Base-by-base conservation (phyloP, 2,888 invertebrate genomes). In the Willowsia nigromaculata region DNA sequence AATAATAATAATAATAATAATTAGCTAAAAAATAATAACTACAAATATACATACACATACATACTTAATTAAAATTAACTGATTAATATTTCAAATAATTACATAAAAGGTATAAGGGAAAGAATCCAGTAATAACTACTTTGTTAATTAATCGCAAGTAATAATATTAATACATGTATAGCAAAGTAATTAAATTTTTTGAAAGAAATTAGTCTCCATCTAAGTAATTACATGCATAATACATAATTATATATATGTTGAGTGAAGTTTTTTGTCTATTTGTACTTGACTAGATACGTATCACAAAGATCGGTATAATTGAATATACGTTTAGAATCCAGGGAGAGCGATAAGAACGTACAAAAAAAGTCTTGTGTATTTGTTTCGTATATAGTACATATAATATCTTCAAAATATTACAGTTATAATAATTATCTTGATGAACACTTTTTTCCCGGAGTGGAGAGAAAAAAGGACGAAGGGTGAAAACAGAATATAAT, bases 261-360 rank as follows among this genome's bases (percentile, higher is more conserved):
- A 78, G 56, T 78, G 30, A 50, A 76, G 15, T 56, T 30, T 78
- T 53, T 56, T 78, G 40, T 80, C 80, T 80, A 80, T 80, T 22
- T 80, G 80, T 80, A 80, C 80, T 80, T 80, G 80, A 80, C 37
- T 56, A 80, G 80, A 80, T 37, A 80, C 80, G 80, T 80, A 80
- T 80, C 80, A 80, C 27, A 50, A n/a, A 71, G n/a, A 50, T 37
- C 37, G 56, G 27, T 50, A 59, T 74, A 47, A 22, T 25, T 15
- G 30, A 50, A 37, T 9, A n/a, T 30, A 50, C 30, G 25, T 27
- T n/a, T 27, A 47, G 13, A 37, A 50, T 33, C 13, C 18, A 56
- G 53, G 15, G 56, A 30, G 62, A 59, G 82, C 82, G 65, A 82
- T 82, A 82, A 82, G 82, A 82, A 65, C 27, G 82, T 82, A 82